Base-by-base conservation (phyloP, 2,888 invertebrate genomes). In the Molanna angustata region DNA sequence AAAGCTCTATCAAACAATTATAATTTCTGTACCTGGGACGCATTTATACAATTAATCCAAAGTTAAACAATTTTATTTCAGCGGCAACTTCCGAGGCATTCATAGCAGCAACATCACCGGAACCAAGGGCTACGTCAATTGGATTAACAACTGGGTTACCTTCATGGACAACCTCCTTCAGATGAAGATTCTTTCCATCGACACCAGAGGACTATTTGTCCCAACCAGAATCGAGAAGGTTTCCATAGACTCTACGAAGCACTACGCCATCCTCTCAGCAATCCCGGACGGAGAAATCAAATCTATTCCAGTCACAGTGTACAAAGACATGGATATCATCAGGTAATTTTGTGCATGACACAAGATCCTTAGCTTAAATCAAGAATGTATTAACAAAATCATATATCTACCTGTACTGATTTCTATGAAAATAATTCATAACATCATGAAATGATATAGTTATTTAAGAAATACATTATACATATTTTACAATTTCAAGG, bases 81-180 rank as follows among this genome's bases (percentile, higher is more conserved):
- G 79, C 21, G 80, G 80, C 41, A 66, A 78, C 1, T 84, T 83
- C 75, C 78, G 80, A 42, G 83, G 84, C 4, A 74, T 86, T 1
- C 62, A 76, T 3, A 74, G 75, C 4, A 76, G 79, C 60, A 78
- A 76, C 62, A 68, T 76, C 6, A 70, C 76, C 56, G 79, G 79
- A 21, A 74, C 71, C 2, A 70, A 72, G 1, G 82, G 80, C 1
- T 70, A 72, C 17, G 66, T 83, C 4, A 68, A 77, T 46, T 94
- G 92, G 92, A 77, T 80, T 43, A 85, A 85, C 63, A 90, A 91
- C 70, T 95, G 94, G 93, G 85, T 90, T 4, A 81, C 89, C 2
- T 92, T 92, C 69, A 81, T 95, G 73, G 94, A 95, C 71, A 88
- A 88, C 27, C 86, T 95, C 84, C 75, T 95, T 11, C 94, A 95